Evolutionary conservation across 1,140 invertebrate genomes (phyloP).

Genomic region (Temnothorax curvispinosus): DNA sequence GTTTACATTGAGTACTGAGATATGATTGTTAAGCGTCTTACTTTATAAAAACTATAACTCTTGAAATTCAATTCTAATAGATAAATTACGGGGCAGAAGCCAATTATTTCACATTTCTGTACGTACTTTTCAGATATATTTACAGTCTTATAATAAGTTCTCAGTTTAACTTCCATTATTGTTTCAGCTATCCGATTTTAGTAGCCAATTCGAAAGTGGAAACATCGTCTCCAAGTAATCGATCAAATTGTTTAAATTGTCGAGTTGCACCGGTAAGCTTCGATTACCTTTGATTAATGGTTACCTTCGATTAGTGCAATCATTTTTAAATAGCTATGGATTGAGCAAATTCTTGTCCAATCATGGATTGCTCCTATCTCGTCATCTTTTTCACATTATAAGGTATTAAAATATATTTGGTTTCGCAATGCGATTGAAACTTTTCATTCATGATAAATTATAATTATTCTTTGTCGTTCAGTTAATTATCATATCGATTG

Average conservation of each 20-base stretch:
- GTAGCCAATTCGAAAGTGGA: neutral
- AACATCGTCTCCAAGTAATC: neutral
- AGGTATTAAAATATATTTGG: slow-evolving; percentile 78
- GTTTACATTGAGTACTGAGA: slow-evolving; percentile 45
- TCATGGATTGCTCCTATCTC: neutral
- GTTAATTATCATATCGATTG: neutral
- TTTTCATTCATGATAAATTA: neutral
- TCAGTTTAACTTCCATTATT: neutral
- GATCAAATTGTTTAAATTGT: neutral
- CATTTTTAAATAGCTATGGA: neutral
- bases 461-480: neutral
- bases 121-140: slow-evolving; percentile 28
- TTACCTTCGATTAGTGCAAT: neutral
- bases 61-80: slow-evolving; percentile 3
- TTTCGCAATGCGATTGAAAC: slow-evolving; percentile 71
- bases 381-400: neutral
- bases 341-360: slow-evolving; percentile 65
- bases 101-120: slow-evolving; percentile 16
- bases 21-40: slow-evolving; percentile 25
- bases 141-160: slow-evolving; percentile 14
- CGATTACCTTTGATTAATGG: slow-evolving; percentile 3
- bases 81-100: slow-evolving; percentile 8
- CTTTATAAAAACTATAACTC: slow-evolving; percentile 40
- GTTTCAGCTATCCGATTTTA: neutral
- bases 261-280: neutral